Conservation (phyloP, 2,888 invertebrate genomes). For the Blera fallax region DNA sequence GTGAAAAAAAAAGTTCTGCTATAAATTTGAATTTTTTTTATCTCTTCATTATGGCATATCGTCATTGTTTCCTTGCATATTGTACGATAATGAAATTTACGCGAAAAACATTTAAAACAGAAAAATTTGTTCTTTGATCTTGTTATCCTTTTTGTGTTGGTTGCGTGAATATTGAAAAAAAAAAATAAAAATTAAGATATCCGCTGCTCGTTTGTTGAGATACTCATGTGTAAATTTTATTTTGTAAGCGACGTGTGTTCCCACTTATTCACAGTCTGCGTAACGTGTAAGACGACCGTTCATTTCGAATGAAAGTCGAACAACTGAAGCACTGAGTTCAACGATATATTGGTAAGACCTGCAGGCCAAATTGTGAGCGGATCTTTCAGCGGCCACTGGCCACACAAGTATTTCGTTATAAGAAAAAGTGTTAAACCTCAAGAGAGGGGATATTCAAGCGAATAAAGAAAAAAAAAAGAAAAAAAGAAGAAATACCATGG, state of each 20-base stretch:
- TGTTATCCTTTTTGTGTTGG: not conserved
- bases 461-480: not conserved
- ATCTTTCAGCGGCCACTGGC: slow-evolving; percentile 55
- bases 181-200: not conserved
- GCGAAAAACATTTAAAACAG: not conserved
- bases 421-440: slow-evolving; percentile 17
- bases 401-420: slow-evolving; percentile 36
- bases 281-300: slow-evolving; percentile 48
- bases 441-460: slow-evolving; percentile 28
- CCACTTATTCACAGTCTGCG: slow-evolving; percentile 28
- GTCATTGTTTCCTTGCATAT: not conserved
- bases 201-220: not conserved
- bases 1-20: not conserved
- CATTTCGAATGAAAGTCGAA: slow-evolving; percentile 58
- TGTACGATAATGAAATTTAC: not conserved
- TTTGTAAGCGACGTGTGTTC: slow-evolving; percentile 13
- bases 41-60: slow-evolving; percentile 9
- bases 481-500: slow-evolving; percentile 37
- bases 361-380: slow-evolving; percentile 53
- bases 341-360: slow-evolving; percentile 56
- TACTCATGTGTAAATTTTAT: slow-evolving; percentile 11
- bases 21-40: not conserved
- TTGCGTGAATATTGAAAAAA: not conserved
- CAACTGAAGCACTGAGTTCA: slow-evolving; percentile 53
- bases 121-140: not conserved